Conservation (phyloP, 2,113 vertebrate species). For the Rhabdornis inornatus region DNA sequence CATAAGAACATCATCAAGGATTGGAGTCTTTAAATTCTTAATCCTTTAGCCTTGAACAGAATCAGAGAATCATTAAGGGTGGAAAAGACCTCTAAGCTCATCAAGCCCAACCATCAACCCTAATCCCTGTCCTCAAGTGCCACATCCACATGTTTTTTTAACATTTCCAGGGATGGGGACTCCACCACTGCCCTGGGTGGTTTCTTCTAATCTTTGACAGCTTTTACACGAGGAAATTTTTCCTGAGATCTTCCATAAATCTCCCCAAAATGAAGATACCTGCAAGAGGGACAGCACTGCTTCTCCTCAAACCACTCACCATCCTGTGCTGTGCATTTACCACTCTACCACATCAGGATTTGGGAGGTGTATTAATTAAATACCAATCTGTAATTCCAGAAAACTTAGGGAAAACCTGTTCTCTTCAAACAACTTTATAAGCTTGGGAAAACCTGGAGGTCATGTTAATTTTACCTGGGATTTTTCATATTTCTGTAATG, state of each 20-base stretch:
- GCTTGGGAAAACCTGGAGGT: background rate
- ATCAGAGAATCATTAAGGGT: background rate
- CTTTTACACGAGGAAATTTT: background rate
- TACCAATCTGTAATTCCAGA: background rate
- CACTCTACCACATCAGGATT: background rate
- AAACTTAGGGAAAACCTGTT: background rate
- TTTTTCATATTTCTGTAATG: background rate
- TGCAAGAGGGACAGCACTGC: background rate
- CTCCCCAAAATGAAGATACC: background rate
- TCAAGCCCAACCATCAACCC: background rate
- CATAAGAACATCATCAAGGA: background rate
- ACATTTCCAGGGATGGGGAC: background rate
- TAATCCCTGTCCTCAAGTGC: background rate
- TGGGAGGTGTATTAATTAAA: background rate
- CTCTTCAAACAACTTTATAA: background rate
- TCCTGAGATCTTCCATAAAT: background rate
- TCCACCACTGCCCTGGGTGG: background rate
- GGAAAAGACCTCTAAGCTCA: background rate
- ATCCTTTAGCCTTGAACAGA: background rate
- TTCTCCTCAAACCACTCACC: background rate
- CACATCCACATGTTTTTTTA: fast-evolving
- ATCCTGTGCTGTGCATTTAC: background rate
- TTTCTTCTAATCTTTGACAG: background rate
- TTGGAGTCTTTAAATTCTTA: background rate
- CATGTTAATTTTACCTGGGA: background rate